Conservation (phyloP, 1,140 invertebrate species). For the Drosophila seguyi region DNA sequence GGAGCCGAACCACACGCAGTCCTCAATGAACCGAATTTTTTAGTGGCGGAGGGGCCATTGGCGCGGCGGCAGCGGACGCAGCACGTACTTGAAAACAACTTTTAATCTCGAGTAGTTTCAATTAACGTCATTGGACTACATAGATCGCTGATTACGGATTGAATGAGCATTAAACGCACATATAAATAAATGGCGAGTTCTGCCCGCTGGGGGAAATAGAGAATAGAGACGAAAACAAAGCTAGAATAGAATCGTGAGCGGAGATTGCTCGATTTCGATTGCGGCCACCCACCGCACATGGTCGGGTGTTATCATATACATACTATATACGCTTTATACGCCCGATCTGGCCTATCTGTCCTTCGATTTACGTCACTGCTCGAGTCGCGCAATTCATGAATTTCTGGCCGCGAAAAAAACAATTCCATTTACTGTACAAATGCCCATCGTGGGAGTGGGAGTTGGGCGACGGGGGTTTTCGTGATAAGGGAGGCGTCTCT, state of each 20-base stretch:
- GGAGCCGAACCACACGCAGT: constrained; percentile 23
- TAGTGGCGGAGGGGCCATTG: constrained; percentile 30
- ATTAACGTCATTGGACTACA: constrained; percentile 84
- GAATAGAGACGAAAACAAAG: constrained; percentile 50
- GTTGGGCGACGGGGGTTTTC: background rate
- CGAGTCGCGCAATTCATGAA: constrained; percentile 70
- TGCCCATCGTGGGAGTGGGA: constrained; percentile 26
- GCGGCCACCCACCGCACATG: constrained; percentile 70
- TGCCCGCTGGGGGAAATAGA: constrained; percentile 21
- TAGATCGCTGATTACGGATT: constrained; percentile 75
- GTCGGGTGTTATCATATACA: constrained; percentile 16
- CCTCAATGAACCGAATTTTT: constrained; percentile 44
- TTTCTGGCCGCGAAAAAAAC: constrained; percentile 40
- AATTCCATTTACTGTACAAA: constrained; percentile 38
- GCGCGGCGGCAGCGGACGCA: constrained; percentile 33
- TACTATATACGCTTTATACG: constrained; percentile 20
- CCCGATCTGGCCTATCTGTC: constrained; percentile 41
- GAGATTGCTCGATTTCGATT: constrained; percentile 59
- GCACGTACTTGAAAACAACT: constrained; percentile 74
- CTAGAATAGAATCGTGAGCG: constrained; percentile 53
- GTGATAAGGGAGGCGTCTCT: constrained; percentile 5
- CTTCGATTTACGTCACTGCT: constrained; percentile 71
- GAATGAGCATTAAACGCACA: constrained; percentile 65
- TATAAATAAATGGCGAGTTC: constrained; percentile 16
- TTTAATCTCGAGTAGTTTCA: constrained; percentile 82